Evolutionary conservation across 1,140 invertebrate genomes (phyloP), one percentile per base, ranked within the genome.

Genomic region (Neodiprion lecontei): DNA sequence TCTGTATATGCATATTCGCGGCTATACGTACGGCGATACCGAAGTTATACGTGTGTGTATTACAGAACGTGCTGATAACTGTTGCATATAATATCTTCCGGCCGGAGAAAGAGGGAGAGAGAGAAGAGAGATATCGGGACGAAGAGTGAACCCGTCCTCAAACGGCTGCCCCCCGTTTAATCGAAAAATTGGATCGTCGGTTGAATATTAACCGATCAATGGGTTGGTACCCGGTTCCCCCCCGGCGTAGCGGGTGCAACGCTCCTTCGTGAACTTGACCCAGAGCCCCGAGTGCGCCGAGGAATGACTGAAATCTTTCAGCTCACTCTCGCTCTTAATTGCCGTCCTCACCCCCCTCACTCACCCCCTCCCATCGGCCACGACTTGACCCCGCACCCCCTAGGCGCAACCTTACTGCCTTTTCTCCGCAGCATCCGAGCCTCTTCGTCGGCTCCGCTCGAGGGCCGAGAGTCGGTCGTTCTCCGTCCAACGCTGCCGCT

Each of bases 251-350:
- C 74, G 69, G 48, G 67, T 70, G 23, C 67, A 68, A 74, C 69
- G 61, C 66, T 72, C 70, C 40, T 76, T 74, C 74, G 79, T 80
- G 83, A 86, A 86, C 85, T 85, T 86, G 85, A 86, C 84, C 84
- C 79, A 86, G 72, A 48, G 71, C 23, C 28, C 28, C 1, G 67
- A n/a, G 21, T 67, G 76, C 61, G 53, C 74, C 75, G 68, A 65
- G 75, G 72, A 80, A 84, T 80, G 79, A 80, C 79, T 82, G 79
- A 82, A 84, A 85, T 82, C 80, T 83, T 82, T 80, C 70, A 76
- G 68, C 76, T 66, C 53, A 74, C 78, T 79, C 75, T 79, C 77
- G 72, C 76, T 78, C 75, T 80, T 81, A 82, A 83, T 79, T 82
- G 79, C 79, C 79, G 78, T 77, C 48, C 47, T 75, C 69, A 50